Conservation (phyloP, 1,140 invertebrate species). For the Apolygus lucorum region DNA sequence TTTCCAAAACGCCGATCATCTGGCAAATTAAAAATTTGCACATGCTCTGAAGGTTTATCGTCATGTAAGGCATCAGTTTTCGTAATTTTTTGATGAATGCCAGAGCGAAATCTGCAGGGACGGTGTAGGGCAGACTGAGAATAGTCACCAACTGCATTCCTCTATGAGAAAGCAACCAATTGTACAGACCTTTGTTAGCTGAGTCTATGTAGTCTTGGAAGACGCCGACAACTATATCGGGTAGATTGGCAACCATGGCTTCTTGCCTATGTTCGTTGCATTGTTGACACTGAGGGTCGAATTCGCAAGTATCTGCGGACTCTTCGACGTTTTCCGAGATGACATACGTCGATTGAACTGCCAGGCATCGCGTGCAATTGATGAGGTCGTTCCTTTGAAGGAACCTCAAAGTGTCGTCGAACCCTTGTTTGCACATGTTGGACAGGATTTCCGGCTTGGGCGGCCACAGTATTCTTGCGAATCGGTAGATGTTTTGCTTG, state of each 20-base stretch:
- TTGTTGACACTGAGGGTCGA: constrained; percentile 71
- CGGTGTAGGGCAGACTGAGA: constrained; percentile 69
- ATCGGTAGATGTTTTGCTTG: constrained; percentile 83
- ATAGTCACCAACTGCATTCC: constrained; percentile 69
- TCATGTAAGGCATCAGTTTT: constrained; percentile 25
- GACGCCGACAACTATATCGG: constrained; percentile 71
- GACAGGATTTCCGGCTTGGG: constrained; percentile 83
- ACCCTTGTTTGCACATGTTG: constrained; percentile 95
- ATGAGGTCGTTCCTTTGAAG: constrained; percentile 85
- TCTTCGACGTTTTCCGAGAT: constrained; percentile 62
- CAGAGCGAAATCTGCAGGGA: constrained; percentile 76
- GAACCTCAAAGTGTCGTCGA: constrained; percentile 90
- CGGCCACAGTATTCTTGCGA: constrained; percentile 86
- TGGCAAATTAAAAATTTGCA: constrained; percentile 49
- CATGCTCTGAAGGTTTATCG: constrained; percentile 37
- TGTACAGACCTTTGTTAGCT: constrained; percentile 79
- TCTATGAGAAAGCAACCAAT: constrained; percentile 77
- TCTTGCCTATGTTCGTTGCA: constrained; percentile 75
- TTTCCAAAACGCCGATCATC: constrained; percentile 37
- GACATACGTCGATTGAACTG: constrained; percentile 71
- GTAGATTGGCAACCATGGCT: constrained; percentile 73
- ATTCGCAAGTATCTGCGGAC: constrained; percentile 48
- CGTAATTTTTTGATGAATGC: constrained; percentile 65
- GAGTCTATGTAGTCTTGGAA: constrained; percentile 87
- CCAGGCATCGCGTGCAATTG: constrained; percentile 71